Percentiles rank a stretch among this genome's conserved stretches.
phyloP scores from a whole-genome alignment of 2,797 vertebrate species.

The Premnoplex brunnescens region DNA sequence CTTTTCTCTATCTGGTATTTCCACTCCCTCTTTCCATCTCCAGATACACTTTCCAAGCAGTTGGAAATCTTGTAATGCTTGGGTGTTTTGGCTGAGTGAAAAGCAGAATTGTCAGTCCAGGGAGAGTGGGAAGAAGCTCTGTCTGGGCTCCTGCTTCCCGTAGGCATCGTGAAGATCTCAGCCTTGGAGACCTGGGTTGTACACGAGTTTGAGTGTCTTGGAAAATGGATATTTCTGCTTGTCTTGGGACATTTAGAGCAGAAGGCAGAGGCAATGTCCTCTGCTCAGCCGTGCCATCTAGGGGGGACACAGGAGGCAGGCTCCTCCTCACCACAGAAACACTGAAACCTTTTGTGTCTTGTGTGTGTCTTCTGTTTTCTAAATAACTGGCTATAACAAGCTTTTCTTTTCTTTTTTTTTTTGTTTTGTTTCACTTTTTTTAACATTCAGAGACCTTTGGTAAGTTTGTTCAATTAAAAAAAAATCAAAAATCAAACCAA shows the following conservation, averaged over 20 bases:
- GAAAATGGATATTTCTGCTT: background rate
- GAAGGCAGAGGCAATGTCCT: background rate
- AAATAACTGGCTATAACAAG: constrained; percentile 59
- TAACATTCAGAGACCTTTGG: constrained; percentile 97
- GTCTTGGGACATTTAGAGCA: background rate
- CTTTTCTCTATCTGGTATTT: background rate
- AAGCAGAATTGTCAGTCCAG: background rate
- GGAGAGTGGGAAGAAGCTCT: background rate
- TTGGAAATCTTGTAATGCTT: background rate
- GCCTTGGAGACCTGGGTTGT: background rate
- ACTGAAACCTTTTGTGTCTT: constrained; percentile 44
- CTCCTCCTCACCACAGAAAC: background rate
- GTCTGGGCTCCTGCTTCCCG: background rate
- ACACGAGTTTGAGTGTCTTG: background rate
- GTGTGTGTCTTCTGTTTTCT: constrained; percentile 52
- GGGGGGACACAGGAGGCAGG: background rate
- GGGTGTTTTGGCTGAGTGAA: background rate
- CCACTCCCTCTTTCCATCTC: background rate
- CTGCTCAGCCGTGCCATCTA: constrained; percentile 5
- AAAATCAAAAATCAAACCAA: background rate
- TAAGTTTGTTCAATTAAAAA: constrained; percentile 85
- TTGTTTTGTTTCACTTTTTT: constrained; percentile 61
- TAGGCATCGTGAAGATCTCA: background rate
- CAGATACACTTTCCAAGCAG: background rate
- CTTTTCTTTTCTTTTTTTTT: constrained; percentile 70